Evolutionary conservation across 2,888 invertebrate genomes (phyloP).

Genomic region (Sialis fuliginosa): DNA sequence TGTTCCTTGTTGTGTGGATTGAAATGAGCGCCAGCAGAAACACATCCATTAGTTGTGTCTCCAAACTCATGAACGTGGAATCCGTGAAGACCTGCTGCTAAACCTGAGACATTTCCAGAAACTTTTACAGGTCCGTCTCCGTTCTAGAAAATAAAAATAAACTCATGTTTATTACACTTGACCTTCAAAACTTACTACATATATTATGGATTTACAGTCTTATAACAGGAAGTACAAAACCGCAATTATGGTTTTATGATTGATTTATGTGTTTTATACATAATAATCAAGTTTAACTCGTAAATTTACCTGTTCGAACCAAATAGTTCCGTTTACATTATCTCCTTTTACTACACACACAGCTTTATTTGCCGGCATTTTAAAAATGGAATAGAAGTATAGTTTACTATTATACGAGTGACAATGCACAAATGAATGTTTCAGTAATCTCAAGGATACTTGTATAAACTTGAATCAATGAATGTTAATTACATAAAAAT

Average conservation of each 20-base stretch:
- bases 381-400: conserved; percentile 3
- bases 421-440: too few relatives aligned
- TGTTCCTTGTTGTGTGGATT: conserved; percentile 71
- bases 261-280: conserved; percentile 11
- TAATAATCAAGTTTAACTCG: conserved; percentile 17
- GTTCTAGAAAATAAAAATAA: conserved; percentile 26
- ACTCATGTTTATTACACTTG: too few relatives aligned
- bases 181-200: background rate
- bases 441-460: too few relatives aligned
- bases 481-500: too few relatives aligned
- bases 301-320: conserved; percentile 51
- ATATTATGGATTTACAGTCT: background rate
- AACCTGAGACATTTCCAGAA: conserved; percentile 66
- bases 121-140: conserved; percentile 51
- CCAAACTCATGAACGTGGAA: conserved; percentile 96
- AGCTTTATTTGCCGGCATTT: conserved; percentile 48
- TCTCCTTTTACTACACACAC: conserved; percentile 79
- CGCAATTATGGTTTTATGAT: background rate
- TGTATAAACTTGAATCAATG: too few relatives aligned
- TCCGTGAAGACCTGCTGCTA: conserved; percentile 64
- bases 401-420: too few relatives aligned
- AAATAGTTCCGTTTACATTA: conserved; percentile 57
- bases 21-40: conserved; percentile 88
- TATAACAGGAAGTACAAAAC: background rate
- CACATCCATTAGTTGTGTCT: conserved; percentile 88